Conservation (phyloP, 2,888 invertebrate genomes). For the Lordiphosa andalusiaca region DNA sequence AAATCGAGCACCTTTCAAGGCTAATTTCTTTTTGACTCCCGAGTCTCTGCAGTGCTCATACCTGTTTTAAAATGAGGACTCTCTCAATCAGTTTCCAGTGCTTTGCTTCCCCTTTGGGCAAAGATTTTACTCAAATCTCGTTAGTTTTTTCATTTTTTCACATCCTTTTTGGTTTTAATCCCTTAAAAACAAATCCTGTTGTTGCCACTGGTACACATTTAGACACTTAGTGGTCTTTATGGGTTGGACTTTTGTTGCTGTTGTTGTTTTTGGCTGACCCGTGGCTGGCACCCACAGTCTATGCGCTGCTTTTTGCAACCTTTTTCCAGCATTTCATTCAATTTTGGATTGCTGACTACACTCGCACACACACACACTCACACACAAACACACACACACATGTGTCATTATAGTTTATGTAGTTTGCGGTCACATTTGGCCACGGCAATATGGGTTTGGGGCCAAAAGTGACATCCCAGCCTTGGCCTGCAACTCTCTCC, state of each 20-base stretch:
- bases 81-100: no score
- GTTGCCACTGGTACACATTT: constrained; percentile 42
- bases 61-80: no score
- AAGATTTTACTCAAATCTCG: no score
- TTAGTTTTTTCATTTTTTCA: no score
- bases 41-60: no score
- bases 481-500: background rate
- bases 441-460: constrained; percentile 61
- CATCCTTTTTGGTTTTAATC: no score
- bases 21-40: no score
- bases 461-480: constrained; percentile 43
- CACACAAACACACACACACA: constrained; percentile 13
- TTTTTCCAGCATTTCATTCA: constrained; percentile 66
- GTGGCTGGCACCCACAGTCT: constrained; percentile 61
- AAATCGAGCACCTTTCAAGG: no score
- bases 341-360: constrained; percentile 47
- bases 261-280: constrained; percentile 33
- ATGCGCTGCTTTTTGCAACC: constrained; percentile 48
- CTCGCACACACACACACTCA: constrained; percentile 19
- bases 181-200: background rate
- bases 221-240: constrained; percentile 76
- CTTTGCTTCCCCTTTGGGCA: no score
- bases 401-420: constrained; percentile 69
- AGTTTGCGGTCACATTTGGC: constrained; percentile 74
- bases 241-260: constrained; percentile 49